A percentile compares a stretch with the other conserved stretches of the same genome.
phyloP scores from a whole-genome alignment of 2,888 invertebrate species.

The Aethes cnicana region DNA sequence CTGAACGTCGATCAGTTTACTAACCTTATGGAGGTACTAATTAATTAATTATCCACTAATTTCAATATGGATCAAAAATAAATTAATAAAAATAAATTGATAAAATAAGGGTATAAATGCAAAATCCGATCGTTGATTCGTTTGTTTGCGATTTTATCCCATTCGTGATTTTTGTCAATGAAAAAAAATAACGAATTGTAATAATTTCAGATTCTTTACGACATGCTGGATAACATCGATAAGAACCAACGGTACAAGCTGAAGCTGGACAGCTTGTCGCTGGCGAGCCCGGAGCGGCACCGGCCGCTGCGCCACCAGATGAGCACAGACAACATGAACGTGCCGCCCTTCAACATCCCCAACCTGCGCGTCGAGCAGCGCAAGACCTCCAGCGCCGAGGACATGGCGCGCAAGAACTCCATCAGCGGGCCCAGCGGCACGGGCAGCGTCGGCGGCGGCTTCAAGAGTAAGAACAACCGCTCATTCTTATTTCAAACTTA shows the following conservation, averaged over 20 bases:
- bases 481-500: too few species aligned
- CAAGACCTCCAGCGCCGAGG: constrained; percentile 94
- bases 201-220: constrained; percentile 87
- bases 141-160: too few species aligned
- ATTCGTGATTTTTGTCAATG: too few species aligned
- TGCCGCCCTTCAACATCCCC: constrained; percentile 93
- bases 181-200: too few species aligned
- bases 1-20: constrained; percentile 66
- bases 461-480: constrained; percentile 42
- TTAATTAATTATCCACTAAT: constrained; percentile 11
- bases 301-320: constrained; percentile 90
- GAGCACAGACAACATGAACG: constrained; percentile 93
- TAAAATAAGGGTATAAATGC: too few species aligned
- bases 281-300: constrained; percentile 89
- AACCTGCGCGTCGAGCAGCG: constrained; percentile 92
- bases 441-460: constrained; percentile 54
- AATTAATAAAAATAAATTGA: too few species aligned
- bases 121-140: too few species aligned
- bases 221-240: constrained; percentile 95
- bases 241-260: constrained; percentile 94
- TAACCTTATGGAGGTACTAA: constrained; percentile 66
- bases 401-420: constrained; percentile 94
- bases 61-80: too few species aligned
- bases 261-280: constrained; percentile 90
- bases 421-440: constrained; percentile 77